A percentile compares a stretch with the other conserved stretches of the same genome.
Evolutionary conservation across 1,140 invertebrate species (phyloP).

Genomic region (Octopus sinensis): DNA sequence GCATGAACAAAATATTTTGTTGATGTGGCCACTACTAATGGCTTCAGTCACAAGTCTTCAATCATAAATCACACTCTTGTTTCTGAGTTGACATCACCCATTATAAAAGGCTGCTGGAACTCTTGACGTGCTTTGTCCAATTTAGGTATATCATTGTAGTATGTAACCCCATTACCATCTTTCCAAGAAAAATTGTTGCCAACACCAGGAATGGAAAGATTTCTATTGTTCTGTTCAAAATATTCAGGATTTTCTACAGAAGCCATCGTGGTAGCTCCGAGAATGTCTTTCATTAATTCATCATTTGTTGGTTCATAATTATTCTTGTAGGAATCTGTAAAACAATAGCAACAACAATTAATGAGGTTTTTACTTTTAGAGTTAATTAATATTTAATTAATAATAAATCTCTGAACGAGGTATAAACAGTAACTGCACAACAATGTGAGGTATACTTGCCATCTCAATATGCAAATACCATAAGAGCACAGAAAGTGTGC

Average conservation of each 20-base stretch:
- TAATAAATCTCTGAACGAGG: too few species aligned
- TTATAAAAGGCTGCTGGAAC: background rate
- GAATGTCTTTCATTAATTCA: constrained; percentile 3
- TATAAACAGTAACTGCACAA: too few species aligned
- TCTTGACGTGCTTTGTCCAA: background rate
- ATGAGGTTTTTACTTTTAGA: too few species aligned
- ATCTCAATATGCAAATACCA: too few species aligned
- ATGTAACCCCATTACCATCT: background rate
- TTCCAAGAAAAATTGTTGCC: background rate
- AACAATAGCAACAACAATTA: too few species aligned
- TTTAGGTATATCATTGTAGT: constrained; percentile 3
- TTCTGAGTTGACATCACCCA: constrained; percentile 1
- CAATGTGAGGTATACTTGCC: too few species aligned
- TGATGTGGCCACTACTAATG: background rate
- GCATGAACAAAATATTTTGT: background rate
- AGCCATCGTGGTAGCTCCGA: background rate
- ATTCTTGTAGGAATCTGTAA: too few species aligned
- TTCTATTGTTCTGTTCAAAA: background rate
- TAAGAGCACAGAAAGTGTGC: too few species aligned
- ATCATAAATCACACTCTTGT: background rate
- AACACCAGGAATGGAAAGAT: background rate
- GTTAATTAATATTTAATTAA: too few species aligned
- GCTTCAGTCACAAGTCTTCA: background rate
- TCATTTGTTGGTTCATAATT: background rate
- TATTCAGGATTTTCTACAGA: constrained; percentile 9